Evolutionary conservation across 1,140 invertebrate species (phyloP), one percentile per base, ranked within the genome.

Genomic region (Rhagoletis zephyria): DNA sequence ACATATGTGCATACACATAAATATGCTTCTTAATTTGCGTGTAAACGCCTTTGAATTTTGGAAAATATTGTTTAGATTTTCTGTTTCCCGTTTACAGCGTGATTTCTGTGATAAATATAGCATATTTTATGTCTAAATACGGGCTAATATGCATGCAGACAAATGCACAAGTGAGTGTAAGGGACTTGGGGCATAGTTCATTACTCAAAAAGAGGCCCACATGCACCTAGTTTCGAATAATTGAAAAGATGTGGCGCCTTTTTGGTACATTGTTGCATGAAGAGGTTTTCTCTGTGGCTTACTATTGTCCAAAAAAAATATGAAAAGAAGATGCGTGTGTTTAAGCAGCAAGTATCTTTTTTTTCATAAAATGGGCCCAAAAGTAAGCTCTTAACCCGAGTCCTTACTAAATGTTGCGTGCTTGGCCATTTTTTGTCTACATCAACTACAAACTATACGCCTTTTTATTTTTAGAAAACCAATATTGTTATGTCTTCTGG

Each of bases 71-170:
- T 74, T 81, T 81, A 81, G 74, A 81, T 81, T 30, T 81, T 30
- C 1, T 9, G 56, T 56, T 81, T 81, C 48, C 74, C n/a, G 48
- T 48, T 51, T 56, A 19, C n/a, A 81, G 12, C 74, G 56, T 56
- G 48, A 81, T 81, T 81, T 51, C 74, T 56, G 48, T 30, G 74
- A 16, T n/a, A 81, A 81, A 81, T 81, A 81, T 81, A 81, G 48
- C 74, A 56, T 56, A 56, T 30, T 56, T 81, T 1, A 81, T 81
- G 74, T n/a, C 45, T 6, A 12, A 81, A 16, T 56, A 7, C 7
- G 45, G 10, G 48, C 48, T 56, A 77, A 81, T 56, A 16, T 16
- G 14, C 45, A 45, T 14, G 16, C 3, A n/a, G 2, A 3, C 42
- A 6, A 30, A 74, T 2, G n/a, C 48, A 1, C 0, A 45, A 10